Base-by-base conservation (phyloP, 2,888 invertebrate genomes). In the Galerucella pusilla region DNA sequence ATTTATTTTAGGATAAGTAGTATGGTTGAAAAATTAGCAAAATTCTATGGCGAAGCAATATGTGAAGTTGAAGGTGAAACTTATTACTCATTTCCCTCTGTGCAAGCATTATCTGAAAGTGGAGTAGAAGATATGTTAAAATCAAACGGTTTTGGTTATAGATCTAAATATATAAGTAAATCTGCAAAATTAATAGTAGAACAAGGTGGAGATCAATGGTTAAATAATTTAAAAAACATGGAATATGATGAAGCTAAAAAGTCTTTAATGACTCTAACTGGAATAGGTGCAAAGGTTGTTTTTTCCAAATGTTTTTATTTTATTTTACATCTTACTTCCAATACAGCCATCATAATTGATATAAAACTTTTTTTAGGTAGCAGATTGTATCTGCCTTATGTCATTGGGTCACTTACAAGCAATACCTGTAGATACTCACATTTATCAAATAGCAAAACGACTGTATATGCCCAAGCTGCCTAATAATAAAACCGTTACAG, bases 301-400 rank as follows among this genome's bases (percentile, higher is more conserved):
- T 16, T 54, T 20, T 60, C 46, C n/a, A n/a, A 25, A 28, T 46
- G 6, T 60, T 25, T 2, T 52, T 73, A 46, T 64, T 49, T 46
- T 49, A 59, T 59, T 11, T 14, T 63, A 42, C 10, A 16, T 61
- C 35, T 73, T 20, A 52, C 68, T 46, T 68, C 65, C 68, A 16
- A 67, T 42, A 6, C 7, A 42, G 9, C 35, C 35, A 7, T 42
- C 9, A 42, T 42, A 69, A 69, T 64, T 25, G 52, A 75, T n/a
- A 72, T 65, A 61, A 28, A 61, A 35, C 12, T 28, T 5, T 57
- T 86, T 86, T 54, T 83, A 96, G 95, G 96, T 99, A 20, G 97
- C 99, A 0, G 99, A 99, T 88, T 99, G 99, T 87, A 95, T 99
- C 81, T 97, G 97, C 85, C 90, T 99, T 25, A 99, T 99, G 98